Percentiles rank a stretch among this genome's conserved stretches.
Conservation (phyloP, 2,797 vertebrate species). For the Ctenopoma kingsleyae region DNA sequence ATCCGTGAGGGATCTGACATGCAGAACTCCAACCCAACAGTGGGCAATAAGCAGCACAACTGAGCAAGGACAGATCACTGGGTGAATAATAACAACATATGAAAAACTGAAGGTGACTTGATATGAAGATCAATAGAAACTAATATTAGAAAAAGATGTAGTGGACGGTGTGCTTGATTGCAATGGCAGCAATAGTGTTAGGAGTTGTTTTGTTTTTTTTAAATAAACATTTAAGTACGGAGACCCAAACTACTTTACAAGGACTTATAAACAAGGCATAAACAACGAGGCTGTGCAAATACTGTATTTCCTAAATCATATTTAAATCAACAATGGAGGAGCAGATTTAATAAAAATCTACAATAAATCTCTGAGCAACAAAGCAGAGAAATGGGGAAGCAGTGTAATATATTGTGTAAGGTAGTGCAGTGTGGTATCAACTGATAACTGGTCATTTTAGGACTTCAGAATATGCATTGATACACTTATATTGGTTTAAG, state of each 20-base stretch:
- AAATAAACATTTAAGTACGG: background rate
- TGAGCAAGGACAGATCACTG: constrained; percentile 10
- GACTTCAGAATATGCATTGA: background rate
- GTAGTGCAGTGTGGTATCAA: background rate
- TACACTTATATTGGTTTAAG: background rate
- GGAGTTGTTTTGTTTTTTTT: background rate
- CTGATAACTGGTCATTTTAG: background rate
- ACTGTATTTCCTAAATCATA: background rate
- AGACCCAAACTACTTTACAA: background rate
- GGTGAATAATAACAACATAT: constrained; percentile 40
- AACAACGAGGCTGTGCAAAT: background rate
- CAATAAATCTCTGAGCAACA: background rate
- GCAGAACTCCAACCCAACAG: constrained; percentile 60
- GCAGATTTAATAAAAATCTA: constrained; percentile 13
- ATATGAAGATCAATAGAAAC: constrained; percentile 14
- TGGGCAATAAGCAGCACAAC: constrained; percentile 37
- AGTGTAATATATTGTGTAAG: background rate
- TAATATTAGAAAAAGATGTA: constrained; percentile 35
- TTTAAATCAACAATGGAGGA: background rate
- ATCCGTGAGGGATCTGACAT: constrained; percentile 19
- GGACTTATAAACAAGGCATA: background rate
- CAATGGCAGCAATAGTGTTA: constrained; percentile 10
- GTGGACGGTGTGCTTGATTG: constrained; percentile 9
- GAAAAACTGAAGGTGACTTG: constrained; percentile 20
- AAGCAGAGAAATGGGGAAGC: background rate